A percentile compares a stretch with the other conserved stretches of the same genome.
Evolutionary conservation across 2,113 vertebrate genomes (phyloP).

Genomic region (Thunnus thynnus): DNA sequence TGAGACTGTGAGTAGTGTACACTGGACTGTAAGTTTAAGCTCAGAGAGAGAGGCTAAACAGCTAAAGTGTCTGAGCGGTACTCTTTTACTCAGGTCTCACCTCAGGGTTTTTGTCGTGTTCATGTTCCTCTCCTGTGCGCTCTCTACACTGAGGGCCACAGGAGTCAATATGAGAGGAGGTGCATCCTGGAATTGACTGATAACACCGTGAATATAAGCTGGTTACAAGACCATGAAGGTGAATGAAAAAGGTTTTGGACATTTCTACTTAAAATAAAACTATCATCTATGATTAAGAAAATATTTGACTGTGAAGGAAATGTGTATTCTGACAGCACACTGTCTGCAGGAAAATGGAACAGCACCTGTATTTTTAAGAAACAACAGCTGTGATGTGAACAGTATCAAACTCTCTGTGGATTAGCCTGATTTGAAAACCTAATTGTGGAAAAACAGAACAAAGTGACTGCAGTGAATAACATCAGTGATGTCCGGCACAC

Average conservation of each 20-base stretch:
- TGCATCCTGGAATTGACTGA: background rate
- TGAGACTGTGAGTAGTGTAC: background rate
- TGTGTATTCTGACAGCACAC: conserved; percentile 1
- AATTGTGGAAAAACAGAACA: conserved; percentile 17
- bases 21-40: background rate
- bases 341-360: background rate
- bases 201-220: background rate
- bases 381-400: background rate
- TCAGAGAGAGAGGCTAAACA: conserved; percentile 4
- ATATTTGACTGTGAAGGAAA: background rate
- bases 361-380: background rate
- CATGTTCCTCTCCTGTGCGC: background rate
- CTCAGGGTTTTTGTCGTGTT: conserved; percentile 12
- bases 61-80: conserved; percentile 3
- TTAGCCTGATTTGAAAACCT: conserved; percentile 18
- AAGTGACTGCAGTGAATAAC: conserved; percentile 10
- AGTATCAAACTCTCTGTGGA: background rate
- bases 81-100: background rate
- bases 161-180: conserved; percentile 1
- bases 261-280: background rate
- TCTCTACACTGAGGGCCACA: background rate
- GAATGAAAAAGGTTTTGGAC: background rate
- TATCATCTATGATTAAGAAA: background rate
- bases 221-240: background rate
- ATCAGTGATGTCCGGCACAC: conserved; percentile 26